A percentile compares a stretch with the other conserved stretches of the same genome.
phyloP scores from a whole-genome alignment of 2,797 vertebrate species.

The Pseudochirops cupreus region DNA sequence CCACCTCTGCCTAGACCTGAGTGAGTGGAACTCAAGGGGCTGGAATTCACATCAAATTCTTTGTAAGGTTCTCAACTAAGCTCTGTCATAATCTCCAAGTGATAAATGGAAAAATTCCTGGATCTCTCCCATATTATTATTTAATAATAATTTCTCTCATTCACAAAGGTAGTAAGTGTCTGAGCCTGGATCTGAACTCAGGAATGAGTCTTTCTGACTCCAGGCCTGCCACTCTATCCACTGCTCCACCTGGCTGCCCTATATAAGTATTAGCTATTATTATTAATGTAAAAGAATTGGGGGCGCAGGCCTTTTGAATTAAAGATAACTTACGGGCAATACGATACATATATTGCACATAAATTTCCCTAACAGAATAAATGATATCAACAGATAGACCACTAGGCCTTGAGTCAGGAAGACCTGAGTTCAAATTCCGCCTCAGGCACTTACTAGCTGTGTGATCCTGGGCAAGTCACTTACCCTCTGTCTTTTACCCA shows the following conservation, averaged over 20 bases:
- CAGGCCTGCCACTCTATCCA: background rate
- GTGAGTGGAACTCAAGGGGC: too few relatives aligned
- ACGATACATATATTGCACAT: background rate
- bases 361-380: constrained; percentile 44
- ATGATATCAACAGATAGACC: background rate
- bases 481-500: background rate
- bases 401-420: background rate
- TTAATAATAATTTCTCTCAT: background rate
- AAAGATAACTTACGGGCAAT: background rate
- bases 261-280: background rate
- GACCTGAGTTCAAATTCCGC: background rate
- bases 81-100: background rate
- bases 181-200: background rate
- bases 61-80: background rate
- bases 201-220: background rate
- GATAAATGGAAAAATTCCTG: background rate
- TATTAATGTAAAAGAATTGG: constrained; percentile 24
- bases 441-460: background rate
- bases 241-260: background rate
- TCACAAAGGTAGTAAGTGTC: background rate
- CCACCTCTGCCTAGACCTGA: background rate
- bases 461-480: background rate
- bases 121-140: background rate
- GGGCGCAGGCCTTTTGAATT: background rate
- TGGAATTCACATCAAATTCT: background rate